phyloP scores from a whole-genome alignment of 1,140 invertebrate genomes.

The Schlechtendalia chinensis region DNA sequence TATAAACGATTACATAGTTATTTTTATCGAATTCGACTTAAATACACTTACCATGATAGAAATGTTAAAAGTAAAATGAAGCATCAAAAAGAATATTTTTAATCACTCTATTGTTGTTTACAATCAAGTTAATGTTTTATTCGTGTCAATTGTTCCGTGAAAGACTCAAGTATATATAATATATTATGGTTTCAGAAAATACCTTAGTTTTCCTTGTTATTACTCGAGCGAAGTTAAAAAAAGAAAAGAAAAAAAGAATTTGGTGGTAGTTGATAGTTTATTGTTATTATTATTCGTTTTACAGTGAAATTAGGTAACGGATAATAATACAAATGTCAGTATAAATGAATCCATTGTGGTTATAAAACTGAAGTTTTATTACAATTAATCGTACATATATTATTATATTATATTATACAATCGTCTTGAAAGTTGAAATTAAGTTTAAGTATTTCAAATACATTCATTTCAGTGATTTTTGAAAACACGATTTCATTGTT shows the following conservation, averaged over 20 bases:
- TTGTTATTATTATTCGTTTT: neutral
- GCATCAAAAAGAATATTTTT: neutral
- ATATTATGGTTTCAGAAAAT: neutral
- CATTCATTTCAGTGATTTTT: no score
- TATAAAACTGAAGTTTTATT: neutral
- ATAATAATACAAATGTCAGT: neutral
- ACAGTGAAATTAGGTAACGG: neutral
- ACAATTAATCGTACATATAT: neutral
- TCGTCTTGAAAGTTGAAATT: no score
- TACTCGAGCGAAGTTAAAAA: slow-evolving; percentile 8
- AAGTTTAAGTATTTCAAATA: no score
- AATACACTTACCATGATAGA: neutral
- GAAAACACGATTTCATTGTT: no score
- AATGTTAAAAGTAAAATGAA: neutral
- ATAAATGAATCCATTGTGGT: neutral
- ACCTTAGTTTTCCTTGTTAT: slow-evolving; percentile 5
- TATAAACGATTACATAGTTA: neutral
- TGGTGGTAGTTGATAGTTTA: no score
- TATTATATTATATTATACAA: neutral
- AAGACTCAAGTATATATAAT: neutral
- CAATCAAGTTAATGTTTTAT: neutral
- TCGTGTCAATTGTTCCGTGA: neutral
- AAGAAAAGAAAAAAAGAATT: no score
- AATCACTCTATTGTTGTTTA: slow-evolving; percentile 10
- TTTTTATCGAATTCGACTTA: neutral